Evolutionary conservation across 2,113 vertebrate species (phyloP).

Genomic region (Otolemur garnettii): DNA sequence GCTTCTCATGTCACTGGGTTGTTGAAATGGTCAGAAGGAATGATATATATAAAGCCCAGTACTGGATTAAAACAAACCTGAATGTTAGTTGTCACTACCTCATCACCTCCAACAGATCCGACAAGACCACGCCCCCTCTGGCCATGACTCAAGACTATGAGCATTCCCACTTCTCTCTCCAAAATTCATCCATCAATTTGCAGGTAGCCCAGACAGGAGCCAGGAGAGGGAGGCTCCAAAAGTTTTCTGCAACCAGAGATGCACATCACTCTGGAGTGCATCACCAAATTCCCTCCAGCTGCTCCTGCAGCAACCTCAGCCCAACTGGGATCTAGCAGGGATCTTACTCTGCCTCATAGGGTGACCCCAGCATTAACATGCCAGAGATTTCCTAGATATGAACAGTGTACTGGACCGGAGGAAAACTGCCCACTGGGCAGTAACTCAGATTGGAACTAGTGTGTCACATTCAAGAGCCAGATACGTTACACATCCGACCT

Average conservation of each 20-base stretch:
- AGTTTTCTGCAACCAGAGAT: neutral
- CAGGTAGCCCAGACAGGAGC: neutral
- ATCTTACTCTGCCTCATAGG: accelerated
- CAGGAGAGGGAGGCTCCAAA: neutral
- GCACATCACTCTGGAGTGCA: no score
- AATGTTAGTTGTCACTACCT: neutral
- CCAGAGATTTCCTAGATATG: neutral
- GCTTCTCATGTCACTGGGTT: neutral
- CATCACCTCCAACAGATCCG: neutral
- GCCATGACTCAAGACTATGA: no score
- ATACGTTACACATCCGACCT: neutral
- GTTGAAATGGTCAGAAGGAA: neutral
- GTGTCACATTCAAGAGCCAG: neutral
- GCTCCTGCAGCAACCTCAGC: neutral
- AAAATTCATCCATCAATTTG: neutral
- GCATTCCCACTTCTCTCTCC: neutral
- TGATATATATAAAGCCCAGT: accelerated
- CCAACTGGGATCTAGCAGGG: no score
- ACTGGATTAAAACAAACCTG: neutral
- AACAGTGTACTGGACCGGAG: no score
- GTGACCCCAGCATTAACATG: neutral
- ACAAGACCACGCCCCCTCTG: neutral
- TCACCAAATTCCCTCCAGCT: neutral
- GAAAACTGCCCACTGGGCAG: neutral
- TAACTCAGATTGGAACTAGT: neutral